Percentiles rank a stretch among this genome's conserved stretches.
phyloP scores from a whole-genome alignment of 2,797 vertebrate genomes.

The Hippoglossus hippoglossus region DNA sequence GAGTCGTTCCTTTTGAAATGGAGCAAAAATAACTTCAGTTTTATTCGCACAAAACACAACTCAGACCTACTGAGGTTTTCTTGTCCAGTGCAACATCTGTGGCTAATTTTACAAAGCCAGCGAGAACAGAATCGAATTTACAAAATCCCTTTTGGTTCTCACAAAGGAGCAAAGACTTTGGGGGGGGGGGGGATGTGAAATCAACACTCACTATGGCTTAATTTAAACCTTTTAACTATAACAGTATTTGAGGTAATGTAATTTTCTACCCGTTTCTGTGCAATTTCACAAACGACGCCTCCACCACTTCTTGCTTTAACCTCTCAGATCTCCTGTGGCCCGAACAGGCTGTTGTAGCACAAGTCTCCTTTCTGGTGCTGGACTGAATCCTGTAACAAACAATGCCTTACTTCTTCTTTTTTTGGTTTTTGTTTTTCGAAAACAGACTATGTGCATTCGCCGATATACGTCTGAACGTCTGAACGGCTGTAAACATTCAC shows the following conservation, averaged over 20 bases:
- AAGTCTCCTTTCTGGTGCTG: conserved; percentile 86
- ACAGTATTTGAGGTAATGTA: conserved; percentile 6
- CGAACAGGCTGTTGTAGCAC: conserved; percentile 73
- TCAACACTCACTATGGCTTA: conserved; percentile 21
- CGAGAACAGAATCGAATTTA: too few species aligned
- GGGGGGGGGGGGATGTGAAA: not conserved
- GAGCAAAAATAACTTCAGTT: not conserved
- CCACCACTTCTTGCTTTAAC: conserved; percentile 12
- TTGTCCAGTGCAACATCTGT: not conserved
- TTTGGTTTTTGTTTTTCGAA: conserved; percentile 47
- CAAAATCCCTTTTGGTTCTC: too few species aligned
- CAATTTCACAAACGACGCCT: conserved; percentile 14
- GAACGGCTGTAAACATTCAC: conserved; percentile 57
- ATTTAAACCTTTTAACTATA: conserved; percentile 19
- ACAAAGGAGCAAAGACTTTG: not conserved
- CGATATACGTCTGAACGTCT: conserved; percentile 68
- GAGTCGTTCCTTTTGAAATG: not conserved
- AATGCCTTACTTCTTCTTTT: conserved; percentile 91
- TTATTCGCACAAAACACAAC: not conserved
- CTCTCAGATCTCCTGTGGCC: conserved; percentile 38
- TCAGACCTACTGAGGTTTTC: not conserved
- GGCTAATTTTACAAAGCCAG: not conserved
- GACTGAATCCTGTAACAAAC: conserved; percentile 84
- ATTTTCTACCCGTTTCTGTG: not conserved
- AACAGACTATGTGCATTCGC: conserved; percentile 72